Evolutionary conservation across 2,797 vertebrate species (phyloP).

Genomic region (Acridotheres tristis): DNA sequence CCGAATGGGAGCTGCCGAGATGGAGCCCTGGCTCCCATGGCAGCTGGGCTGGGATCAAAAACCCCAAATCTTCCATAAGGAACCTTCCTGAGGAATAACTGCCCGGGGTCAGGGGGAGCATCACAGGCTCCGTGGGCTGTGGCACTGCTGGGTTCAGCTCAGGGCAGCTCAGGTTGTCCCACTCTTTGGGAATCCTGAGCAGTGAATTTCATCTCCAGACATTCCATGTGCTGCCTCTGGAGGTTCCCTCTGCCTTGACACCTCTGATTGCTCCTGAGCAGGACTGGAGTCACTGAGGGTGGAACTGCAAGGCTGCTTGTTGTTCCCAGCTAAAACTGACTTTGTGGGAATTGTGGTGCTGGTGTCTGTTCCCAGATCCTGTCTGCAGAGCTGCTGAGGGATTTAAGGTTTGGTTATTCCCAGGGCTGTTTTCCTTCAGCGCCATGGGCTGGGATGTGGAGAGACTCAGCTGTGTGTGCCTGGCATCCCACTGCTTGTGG

Average conservation of each 20-base stretch:
- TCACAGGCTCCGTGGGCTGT: not conserved
- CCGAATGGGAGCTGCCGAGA: not conserved
- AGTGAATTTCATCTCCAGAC: not conserved
- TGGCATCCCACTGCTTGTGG: not conserved
- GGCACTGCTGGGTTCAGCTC: not conserved
- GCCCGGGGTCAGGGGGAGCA: not conserved
- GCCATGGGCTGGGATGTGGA: not conserved
- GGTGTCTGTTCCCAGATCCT: not conserved
- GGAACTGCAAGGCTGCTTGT: not conserved
- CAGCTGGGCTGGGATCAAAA: not conserved
- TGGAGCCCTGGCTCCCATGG: not conserved
- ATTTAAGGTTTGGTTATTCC: not conserved
- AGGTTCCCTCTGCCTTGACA: rapidly evolving
- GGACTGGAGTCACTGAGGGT: not conserved
- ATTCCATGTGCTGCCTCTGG: not conserved
- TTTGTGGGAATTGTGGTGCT: not conserved
- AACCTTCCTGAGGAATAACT: not conserved
- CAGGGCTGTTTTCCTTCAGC: not conserved
- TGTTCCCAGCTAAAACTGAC: not conserved
- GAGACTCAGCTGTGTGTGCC: not conserved
- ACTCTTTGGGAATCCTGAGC: not conserved
- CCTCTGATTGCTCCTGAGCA: not conserved
- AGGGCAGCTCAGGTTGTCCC: not conserved
- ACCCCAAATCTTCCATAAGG: not conserved
- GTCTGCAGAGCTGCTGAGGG: not conserved